Base-by-base conservation (phyloP, 2,113 vertebrate genomes). In the Hypanus sabinus region DNA sequence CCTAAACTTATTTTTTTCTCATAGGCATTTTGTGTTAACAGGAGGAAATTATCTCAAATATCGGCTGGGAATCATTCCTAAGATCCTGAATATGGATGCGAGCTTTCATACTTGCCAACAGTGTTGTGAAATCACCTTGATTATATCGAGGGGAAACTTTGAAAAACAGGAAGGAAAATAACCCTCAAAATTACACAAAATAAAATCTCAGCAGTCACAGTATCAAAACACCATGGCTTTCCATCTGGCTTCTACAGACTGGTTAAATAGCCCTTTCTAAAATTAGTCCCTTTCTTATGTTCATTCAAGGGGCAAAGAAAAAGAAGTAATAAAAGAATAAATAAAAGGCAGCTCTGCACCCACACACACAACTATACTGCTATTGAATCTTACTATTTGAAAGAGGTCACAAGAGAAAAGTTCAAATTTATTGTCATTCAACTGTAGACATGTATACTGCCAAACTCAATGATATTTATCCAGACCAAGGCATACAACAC, bases 121-220 rank as follows among this genome's bases (percentile, higher is more conserved):
- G 30, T 10, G 55, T 30, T 62, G 83, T 87, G 83, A 60, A 62
- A 62, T 30, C 83, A 87, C 83, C 83, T 12, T 16, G 55, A n/a
- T 14, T n/a, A n/a, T n/a, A 62, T 27, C 12, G 27, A n/a, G 24
- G 46, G 55, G 57, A 24, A 79, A 18, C 76, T 79, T 79, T 12
- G 46, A 87, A n/a, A 87, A 87, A 87, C 55, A 87, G 83, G 83
- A 87, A 87, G 83, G 57, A 62, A 36, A 79, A 36, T 36, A 36
- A 79, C n/a, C 10, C 71, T 24, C 22, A 24, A 79, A 79, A 79
- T 79, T 1, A 36, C 33, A 79, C n/a, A 79, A 79, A 79, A 79
- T 36, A 14, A 79, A 79, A 79, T 4, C 76, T 36, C 76, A 79
- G 46, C 8, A 79, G 14, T 18, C 76, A 79, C 76, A 79, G 76